phyloP scores from a whole-genome alignment of 1,140 invertebrate species.

The Ridgeia piscesae region DNA sequence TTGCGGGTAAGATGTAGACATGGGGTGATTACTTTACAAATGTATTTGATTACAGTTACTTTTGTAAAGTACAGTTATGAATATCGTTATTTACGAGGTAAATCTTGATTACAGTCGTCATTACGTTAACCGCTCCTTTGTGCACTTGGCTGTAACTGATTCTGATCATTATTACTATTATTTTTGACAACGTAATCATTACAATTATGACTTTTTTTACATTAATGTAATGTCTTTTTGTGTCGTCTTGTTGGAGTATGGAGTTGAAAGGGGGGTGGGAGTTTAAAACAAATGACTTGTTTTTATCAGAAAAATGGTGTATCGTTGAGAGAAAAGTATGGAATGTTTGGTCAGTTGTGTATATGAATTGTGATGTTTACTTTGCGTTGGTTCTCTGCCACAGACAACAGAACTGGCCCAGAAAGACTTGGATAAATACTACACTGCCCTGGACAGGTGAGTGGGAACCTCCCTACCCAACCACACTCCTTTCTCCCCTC shows the following conservation, averaged over 20 bases:
- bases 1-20: slow-evolving; percentile 52
- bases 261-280: neutral
- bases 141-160: too few species aligned
- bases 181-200: too few species aligned
- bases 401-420: slow-evolving; percentile 63
- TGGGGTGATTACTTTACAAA: neutral
- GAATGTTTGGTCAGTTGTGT: neutral
- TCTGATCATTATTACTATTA: too few species aligned
- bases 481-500: too few species aligned
- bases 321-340: neutral
- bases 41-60: neutral
- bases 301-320: neutral
- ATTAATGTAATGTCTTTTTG: too few species aligned
- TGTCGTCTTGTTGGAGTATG: neutral
- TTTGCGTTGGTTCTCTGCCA: slow-evolving; percentile 39
- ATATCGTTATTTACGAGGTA: too few species aligned
- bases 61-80: neutral
- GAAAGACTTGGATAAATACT: slow-evolving; percentile 67
- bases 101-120: too few species aligned
- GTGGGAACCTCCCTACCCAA: slow-evolving; percentile 61
- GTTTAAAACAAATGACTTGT: neutral
- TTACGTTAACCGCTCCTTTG: too few species aligned
- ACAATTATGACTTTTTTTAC: too few species aligned
- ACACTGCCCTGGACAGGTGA: slow-evolving; percentile 79
- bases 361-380: neutral